Evolutionary conservation across 1,140 invertebrate species (phyloP), one percentile per base, ranked within the genome.

Genomic region (Drosophila nasuta): DNA sequence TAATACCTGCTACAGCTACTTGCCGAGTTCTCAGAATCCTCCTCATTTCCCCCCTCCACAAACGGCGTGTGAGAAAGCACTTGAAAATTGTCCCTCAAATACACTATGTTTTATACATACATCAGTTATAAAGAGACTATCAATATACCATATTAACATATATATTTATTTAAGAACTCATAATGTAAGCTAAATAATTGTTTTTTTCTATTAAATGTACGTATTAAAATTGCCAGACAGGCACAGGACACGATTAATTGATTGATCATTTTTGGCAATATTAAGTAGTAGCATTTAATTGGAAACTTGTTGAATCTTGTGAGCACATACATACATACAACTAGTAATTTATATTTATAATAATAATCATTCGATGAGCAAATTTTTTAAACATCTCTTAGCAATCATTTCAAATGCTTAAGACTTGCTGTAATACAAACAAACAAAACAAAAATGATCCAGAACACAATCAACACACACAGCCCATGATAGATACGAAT

Each of bases 191-290:
- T 54, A 54, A 54, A 28, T 60, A 52, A 25, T 45, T 52, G 35
- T 58, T 65, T 62, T 62, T 49, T 38, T 15, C 46, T 13, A 25
- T 63, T 13, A 59, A 35, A 35, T 59, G 15, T 67, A 51, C 10
- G 15, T 13, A 13, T 43, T 8, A 1, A 3, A 35, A 56, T 17
- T 57, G 60, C 17, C 60, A 56, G 5, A 13, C 41, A 43, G 41
- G 52, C 62, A 43, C 10, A 59, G 13, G 25, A 13, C 38, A 30
- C 20, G 35, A n/a, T 41, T 30, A 62, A 48, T 70, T 63, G 15
- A 54, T 65, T 30, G 30, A 35, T 46, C n/a, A 10, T 45, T 35
- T 25, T 66, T 52, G 20, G 69, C 69, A 72, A 72, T 72, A 66
- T 33, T 43, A 72, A 65, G 28, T 33, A 57, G 13, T 35, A 56